Base-by-base conservation (phyloP, 2,888 invertebrate species). In the Cephus spinipes region DNA sequence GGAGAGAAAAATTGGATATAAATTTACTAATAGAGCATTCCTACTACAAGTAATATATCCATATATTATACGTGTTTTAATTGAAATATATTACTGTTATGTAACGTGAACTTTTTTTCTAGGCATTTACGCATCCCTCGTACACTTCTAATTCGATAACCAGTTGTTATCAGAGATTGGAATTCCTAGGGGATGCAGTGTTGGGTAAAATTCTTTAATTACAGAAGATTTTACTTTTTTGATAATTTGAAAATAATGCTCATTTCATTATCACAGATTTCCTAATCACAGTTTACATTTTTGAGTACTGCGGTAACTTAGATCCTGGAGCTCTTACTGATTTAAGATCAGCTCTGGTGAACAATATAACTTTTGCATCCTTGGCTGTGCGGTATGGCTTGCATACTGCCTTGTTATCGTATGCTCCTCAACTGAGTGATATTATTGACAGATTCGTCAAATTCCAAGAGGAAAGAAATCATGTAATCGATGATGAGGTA, bases 301-400 rank as follows among this genome's bases (percentile, higher is more conserved):
- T 94, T 89, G 97, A 98, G 91, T 94, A 94, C 81, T 94, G 94
- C 81, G 92, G 92, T 0, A 87, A 93, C 34, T 93, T 97, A 88
- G 94, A 94, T 78, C 98, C 98, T 0, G 99, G 98, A 0, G 95
- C 97, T 31, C 92, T 99, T 78, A 99, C 99, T 0, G 99, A 99
- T 92, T 90, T 99, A 80, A 93, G 99, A 68, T 98, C 99, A 0
- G 97, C 99, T 0, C 93, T 99, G 3, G 99, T 99, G 3, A 99
- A 99, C 90, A 99, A 99, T 89, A 95, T 97, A 79, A 99, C 98
- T 0, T 97, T 99, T 88, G 99, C 98, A 0, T 96, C 97, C 34
- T 94, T 98, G 76, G 94, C 97, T 9, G 97, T 98, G 23, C 95
- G 97, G 83, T 94, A 96, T 91, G 95, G 96, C 23, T 94, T 99